phyloP scores from a whole-genome alignment of 2,888 invertebrate genomes.

The Rhodophaea formosa region DNA sequence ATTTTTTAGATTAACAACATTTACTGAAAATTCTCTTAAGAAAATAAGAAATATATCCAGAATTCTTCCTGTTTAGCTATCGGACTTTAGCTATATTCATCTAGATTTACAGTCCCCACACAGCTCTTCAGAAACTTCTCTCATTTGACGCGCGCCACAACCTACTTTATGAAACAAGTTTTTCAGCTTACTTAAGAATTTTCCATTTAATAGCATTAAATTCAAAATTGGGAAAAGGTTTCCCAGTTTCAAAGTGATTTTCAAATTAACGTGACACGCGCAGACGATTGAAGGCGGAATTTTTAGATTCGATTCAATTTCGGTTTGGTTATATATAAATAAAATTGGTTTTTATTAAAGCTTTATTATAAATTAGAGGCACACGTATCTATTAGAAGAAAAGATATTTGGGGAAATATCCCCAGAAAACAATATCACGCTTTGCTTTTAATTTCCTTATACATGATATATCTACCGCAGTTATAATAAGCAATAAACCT shows the following conservation, averaged over 20 bases:
- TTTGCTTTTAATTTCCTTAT: too few species aligned
- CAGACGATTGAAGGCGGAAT: background rate
- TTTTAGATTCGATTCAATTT: background rate
- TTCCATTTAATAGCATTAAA: conserved; percentile 39
- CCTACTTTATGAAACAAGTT: conserved; percentile 47
- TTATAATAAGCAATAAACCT: background rate
- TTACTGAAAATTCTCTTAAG: too few species aligned
- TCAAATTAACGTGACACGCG: conserved; percentile 6
- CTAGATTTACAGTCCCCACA: background rate
- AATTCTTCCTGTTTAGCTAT: too few species aligned
- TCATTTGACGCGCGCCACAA: conserved; percentile 42
- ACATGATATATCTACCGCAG: too few species aligned
- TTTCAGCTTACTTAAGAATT: conserved; percentile 32
- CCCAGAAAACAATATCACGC: too few species aligned
- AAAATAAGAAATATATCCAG: too few species aligned
- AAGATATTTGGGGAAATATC: too few species aligned
- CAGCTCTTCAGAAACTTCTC: conserved; percentile 42
- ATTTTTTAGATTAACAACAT: too few species aligned
- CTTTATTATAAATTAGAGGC: too few species aligned
- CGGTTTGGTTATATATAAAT: too few species aligned
- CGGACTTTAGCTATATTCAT: background rate
- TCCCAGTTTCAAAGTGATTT: conserved; percentile 17
- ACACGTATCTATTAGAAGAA: too few species aligned
- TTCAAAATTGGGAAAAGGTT: conserved; percentile 35
- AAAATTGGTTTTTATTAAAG: too few species aligned